Percentiles rank a stretch among this genome's conserved stretches.
phyloP scores from a whole-genome alignment of 2,888 invertebrate species.

The Cerastis leucographa region DNA sequence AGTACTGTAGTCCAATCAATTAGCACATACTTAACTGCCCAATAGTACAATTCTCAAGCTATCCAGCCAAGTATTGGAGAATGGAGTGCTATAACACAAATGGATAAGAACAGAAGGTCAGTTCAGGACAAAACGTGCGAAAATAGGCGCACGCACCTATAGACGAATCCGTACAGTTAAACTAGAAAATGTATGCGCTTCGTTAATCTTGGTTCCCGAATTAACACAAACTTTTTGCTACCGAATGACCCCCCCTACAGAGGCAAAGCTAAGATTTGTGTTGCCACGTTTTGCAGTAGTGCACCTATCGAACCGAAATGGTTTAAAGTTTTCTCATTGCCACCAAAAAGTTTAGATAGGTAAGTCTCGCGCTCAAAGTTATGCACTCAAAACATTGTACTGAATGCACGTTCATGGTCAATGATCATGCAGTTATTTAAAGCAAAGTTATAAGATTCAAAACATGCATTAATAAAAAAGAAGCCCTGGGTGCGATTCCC shows the following conservation, averaged over 20 bases:
- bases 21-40: neutral
- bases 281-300: neutral
- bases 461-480: too few species aligned
- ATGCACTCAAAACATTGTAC: too few species aligned
- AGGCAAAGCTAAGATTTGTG: neutral
- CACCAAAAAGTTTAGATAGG: too few species aligned
- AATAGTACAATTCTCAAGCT: conserved; percentile 11
- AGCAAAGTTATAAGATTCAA: too few species aligned
- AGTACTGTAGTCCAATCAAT: conserved; percentile 13
- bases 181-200: neutral
- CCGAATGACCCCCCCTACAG: neutral
- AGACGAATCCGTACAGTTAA: too few species aligned
- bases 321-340: neutral
- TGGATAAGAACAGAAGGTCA: neutral
- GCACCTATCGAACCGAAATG: neutral
- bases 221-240: neutral
- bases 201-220: neutral
- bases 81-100: neutral
- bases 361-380: too few species aligned
- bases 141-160: neutral
- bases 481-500: too few species aligned
- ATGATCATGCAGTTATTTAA: too few species aligned
- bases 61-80: neutral
- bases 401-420: too few species aligned
- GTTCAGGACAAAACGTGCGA: neutral